Evolutionary conservation across 2,888 invertebrate species (phyloP), one percentile per base, ranked within the genome.

Genomic region (Aleiodes leptofemur): DNA sequence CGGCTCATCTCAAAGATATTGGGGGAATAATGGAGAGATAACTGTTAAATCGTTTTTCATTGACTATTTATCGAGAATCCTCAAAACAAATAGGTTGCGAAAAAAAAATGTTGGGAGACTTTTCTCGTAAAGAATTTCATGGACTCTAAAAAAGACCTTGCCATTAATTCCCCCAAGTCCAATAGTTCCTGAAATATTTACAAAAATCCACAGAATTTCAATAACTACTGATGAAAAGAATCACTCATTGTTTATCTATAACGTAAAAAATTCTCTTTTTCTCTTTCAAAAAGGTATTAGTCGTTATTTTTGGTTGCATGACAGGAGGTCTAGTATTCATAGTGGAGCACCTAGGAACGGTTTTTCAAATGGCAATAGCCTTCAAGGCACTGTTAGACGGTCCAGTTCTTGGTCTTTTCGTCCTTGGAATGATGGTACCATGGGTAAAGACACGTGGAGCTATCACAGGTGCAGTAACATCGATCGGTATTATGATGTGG

Each of bases 361-460:
- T 95, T 23, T 91, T 95, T 77, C 93, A 94, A 83, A 92, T 95
- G 5, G 91, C 91, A 0, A 31, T n/a, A 29, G 31, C 29, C n/a
- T 23, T 56, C 11, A 56, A 56, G 8, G 9, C 56, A 14, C 29
- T 23, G 11, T 8, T 29, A 14, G 29, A 93, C n/a, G 94, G 95
- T 3, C 93, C 95, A 0, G 87, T 94, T 5, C 89, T 95, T 1
- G 95, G 94, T 0, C 88, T 94, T 3, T 95, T 95, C 83, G 91
- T 92, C 0, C 85, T 94, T 23, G 95, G 95, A 4, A 92, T 95
- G 82, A 90, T 95, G 29, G 92, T 93, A 78, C 93, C 94, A 0
- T 92, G 92, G 83, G 92, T 92, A 0, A 93, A 93, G 82, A 90
- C 92, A 79, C 76, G 92, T 91, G 93, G 93, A n/a, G 92, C 92